phyloP scores from a whole-genome alignment of 2,797 vertebrate species.

The Sciurus carolinensis region DNA sequence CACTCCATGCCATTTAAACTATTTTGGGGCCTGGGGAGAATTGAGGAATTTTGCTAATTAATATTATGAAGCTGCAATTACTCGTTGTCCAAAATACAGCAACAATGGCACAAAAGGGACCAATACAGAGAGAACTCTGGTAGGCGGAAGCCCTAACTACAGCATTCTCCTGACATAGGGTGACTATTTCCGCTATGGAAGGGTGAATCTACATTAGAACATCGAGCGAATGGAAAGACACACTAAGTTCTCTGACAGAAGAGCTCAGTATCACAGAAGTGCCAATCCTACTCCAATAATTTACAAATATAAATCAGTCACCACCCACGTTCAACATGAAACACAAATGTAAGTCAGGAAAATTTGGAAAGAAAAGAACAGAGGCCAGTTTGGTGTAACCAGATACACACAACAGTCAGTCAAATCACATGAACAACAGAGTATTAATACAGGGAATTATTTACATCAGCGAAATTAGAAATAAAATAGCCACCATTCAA shows the following conservation, averaged over 20 bases:
- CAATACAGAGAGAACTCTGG: background rate
- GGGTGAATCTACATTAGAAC: constrained; percentile 45
- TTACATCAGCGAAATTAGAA: constrained; percentile 23
- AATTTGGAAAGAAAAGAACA: background rate
- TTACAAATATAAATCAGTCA: constrained; percentile 19
- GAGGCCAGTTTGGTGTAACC: background rate
- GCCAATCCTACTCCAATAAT: background rate
- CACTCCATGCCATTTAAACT: background rate
- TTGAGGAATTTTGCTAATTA: background rate
- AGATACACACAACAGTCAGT: background rate
- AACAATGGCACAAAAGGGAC: constrained; percentile 1
- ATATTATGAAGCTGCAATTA: background rate
- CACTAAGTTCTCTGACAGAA: background rate
- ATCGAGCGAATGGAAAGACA: background rate
- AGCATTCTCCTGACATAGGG: background rate
- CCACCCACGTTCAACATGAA: constrained; percentile 1
- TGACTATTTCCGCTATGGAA: constrained; percentile 5
- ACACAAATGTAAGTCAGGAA: constrained; percentile 50
- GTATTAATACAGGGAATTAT: background rate
- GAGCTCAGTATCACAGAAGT: background rate
- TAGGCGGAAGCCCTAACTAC: background rate
- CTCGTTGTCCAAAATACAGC: background rate
- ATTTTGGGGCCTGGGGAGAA: background rate
- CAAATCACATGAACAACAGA: background rate
- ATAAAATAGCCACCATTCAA: background rate